Conservation (phyloP, 1,140 invertebrate species). For the Adelges cooleyi region DNA sequence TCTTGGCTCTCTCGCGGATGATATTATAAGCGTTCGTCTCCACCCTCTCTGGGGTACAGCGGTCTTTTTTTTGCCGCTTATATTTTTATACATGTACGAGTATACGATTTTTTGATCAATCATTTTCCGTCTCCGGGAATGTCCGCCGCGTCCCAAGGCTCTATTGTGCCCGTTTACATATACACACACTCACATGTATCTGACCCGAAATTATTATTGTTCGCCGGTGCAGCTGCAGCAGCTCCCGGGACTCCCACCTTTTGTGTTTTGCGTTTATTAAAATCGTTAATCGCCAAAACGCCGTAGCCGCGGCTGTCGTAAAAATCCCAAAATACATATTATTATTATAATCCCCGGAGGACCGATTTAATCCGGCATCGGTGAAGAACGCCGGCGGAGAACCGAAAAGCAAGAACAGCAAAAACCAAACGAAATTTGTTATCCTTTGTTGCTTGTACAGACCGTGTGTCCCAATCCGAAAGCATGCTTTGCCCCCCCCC, state of each 20-base stretch:
- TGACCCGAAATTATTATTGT: conserved; percentile 14
- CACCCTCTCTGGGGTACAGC: too few relatives aligned
- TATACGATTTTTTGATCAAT: conserved; percentile 29
- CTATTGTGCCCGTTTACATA: conserved; percentile 6
- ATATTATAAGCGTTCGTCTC: too few relatives aligned
- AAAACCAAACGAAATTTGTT: conserved; percentile 21
- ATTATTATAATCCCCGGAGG: conserved; percentile 3
- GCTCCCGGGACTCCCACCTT: conserved; percentile 13
- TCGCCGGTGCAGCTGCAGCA: conserved; percentile 7
- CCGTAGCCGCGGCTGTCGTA: conserved; percentile 4
- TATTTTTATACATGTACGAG: not conserved
- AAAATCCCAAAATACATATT: conserved; percentile 8
- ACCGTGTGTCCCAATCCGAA: conserved; percentile 3
- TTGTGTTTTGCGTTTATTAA: conserved; percentile 15
- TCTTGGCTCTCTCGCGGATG: not conserved
- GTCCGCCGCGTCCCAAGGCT: not conserved
- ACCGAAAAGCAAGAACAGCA: not conserved
- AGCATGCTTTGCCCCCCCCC: not conserved
- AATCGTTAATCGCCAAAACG: conserved; percentile 28
- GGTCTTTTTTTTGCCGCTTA: not conserved
- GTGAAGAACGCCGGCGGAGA: too few relatives aligned
- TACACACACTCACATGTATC: too few relatives aligned
- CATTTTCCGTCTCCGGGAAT: conserved; percentile 21
- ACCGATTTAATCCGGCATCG: conserved; percentile 12
- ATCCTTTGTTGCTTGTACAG: conserved; percentile 7